These are phyloP conservation scores for Ecliptopera silaceata DNA, from an alignment of 2,888 invertebrate genomes.

Conservation along the genomic window DNA sequence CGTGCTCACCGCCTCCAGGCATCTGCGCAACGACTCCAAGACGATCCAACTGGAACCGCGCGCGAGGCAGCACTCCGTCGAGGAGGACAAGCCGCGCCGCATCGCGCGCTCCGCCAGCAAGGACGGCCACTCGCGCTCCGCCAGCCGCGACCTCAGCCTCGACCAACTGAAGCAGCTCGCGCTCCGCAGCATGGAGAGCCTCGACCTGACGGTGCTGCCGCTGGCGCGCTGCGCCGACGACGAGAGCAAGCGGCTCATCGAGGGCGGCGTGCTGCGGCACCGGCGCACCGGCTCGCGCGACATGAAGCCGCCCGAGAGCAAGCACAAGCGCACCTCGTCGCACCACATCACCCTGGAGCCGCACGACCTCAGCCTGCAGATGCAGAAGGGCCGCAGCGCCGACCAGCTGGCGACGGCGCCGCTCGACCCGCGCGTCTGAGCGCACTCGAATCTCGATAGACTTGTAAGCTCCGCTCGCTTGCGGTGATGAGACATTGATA, in stretches of 20 bases:
- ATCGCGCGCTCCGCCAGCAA: slow-evolving; percentile 70
- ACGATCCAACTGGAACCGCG: slow-evolving; percentile 85
- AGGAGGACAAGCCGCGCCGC: slow-evolving; percentile 49
- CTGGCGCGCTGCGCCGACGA: slow-evolving; percentile 67
- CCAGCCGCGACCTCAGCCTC: slow-evolving; percentile 76
- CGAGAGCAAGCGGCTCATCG: slow-evolving; percentile 75
- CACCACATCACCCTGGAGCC: slow-evolving; percentile 78
- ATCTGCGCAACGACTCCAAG: slow-evolving; percentile 85
- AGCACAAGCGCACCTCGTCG: slow-evolving; percentile 76
- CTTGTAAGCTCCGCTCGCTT: background rate
- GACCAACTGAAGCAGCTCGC: slow-evolving; percentile 75
- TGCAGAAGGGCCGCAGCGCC: slow-evolving; percentile 73
- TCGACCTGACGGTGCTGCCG: slow-evolving; percentile 69
- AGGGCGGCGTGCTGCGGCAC: slow-evolving; percentile 77
- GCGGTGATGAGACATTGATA: slow-evolving; percentile 31
- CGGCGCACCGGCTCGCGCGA: slow-evolving; percentile 85
- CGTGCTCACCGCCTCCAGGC: slow-evolving; percentile 79
- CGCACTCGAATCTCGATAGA: slow-evolving; percentile 13
- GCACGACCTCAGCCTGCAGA: slow-evolving; percentile 58
- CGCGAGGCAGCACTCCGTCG: slow-evolving; percentile 69
- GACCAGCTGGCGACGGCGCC: slow-evolving; percentile 64
- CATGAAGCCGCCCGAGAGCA: slow-evolving; percentile 58
- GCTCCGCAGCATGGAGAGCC: slow-evolving; percentile 74
- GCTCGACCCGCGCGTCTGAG: slow-evolving; percentile 52
- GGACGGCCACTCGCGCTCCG: slow-evolving; percentile 79